Base-by-base conservation (phyloP, 2,113 vertebrate genomes). In the Oenanthe melanoleuca region DNA sequence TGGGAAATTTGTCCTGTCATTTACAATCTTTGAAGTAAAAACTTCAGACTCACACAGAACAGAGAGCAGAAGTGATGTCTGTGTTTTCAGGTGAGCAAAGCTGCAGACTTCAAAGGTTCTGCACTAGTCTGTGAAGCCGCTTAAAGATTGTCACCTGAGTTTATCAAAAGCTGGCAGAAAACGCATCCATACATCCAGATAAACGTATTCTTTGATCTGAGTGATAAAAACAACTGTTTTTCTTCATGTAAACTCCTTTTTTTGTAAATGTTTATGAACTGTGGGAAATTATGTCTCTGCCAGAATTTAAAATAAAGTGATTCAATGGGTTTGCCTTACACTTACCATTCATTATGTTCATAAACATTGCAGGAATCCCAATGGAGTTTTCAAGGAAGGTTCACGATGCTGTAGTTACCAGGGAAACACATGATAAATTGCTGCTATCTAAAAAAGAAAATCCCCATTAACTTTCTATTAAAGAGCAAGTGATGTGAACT, bases 201-300 rank as follows among this genome's bases (percentile, higher is more conserved):
- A 96, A 97, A 95, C 0, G 5, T 31, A 44, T 85, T 89, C 91
- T 96, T 97, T 97, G 94, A 96, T 96, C 95, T 81, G 50, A 61
- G 31, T 50, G 82, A 94, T 95, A 92, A 93, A 95, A 96, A 94
- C 93, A 96, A 92, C 88, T 85, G 66, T 11, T 95, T 95, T 96
- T 92, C 82, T 95, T 49, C 86, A 56, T 95, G 92, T 95, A 95
- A 95, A 94, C 80, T 86, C 65, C 57, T 75, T 83, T 90, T 91
- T 96, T 88, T 49, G 42, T 94, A 96, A 97, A 96, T 95, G 95
- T 95, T 96, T 96, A 96, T 96, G 95, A 97, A 93, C 85, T 86
- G 89, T 79, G 75, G 95, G 91, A 96, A 96, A 96, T 95, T 92
- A 95, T 72, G 80, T 93, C 91, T 82, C 92, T 96, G 92, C 87